Evolutionary conservation across 2,797 vertebrate genomes (phyloP).

Genomic region (Falco berigora): DNA sequence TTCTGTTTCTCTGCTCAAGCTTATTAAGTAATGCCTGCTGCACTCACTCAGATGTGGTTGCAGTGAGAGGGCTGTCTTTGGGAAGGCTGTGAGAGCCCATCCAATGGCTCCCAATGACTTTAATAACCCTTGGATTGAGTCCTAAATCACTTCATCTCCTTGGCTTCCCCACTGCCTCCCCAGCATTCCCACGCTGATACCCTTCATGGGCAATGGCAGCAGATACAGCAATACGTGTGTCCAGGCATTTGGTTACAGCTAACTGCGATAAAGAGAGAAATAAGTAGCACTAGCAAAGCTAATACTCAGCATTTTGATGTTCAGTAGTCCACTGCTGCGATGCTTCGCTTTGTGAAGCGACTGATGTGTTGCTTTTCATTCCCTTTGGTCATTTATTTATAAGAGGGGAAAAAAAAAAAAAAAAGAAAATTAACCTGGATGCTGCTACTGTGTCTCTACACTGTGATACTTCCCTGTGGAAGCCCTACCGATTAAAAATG

Average conservation of each 20-base stretch:
- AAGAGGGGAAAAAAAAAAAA: background rate
- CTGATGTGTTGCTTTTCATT: background rate
- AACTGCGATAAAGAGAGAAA: background rate
- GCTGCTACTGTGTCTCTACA: background rate
- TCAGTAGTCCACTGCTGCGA: background rate
- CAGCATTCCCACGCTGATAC: background rate
- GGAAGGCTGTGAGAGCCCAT: background rate
- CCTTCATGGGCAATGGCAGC: rapidly evolving
- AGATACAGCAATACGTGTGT: rapidly evolving
- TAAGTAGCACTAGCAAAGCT: background rate
- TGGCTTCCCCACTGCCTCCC: background rate
- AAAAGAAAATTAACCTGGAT: background rate
- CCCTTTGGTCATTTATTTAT: conserved; percentile 8
- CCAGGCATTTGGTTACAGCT: background rate
- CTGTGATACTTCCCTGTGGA: background rate
- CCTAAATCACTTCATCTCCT: background rate
- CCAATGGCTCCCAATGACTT: background rate
- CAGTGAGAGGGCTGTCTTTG: background rate
- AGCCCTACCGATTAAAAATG: background rate
- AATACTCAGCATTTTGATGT: background rate
- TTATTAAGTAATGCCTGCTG: background rate
- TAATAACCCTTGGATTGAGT: background rate
- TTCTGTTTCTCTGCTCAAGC: background rate
- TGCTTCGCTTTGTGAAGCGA: rapidly evolving
- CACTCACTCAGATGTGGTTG: background rate